Base-by-base conservation (phyloP, 2,113 vertebrate genomes). In the Calyptomena viridis region DNA sequence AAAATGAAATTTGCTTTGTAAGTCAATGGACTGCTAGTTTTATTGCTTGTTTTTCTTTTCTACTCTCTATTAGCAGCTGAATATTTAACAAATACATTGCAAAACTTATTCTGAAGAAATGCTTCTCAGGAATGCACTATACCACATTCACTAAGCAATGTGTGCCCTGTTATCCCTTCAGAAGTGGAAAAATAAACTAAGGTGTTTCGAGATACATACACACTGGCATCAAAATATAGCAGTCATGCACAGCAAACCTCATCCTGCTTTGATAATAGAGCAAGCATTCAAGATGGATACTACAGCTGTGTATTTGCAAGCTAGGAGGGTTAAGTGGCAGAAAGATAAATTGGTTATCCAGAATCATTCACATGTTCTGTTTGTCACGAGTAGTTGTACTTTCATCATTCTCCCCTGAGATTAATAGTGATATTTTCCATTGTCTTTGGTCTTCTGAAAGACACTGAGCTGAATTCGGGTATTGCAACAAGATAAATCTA, bases 361-460 rank as follows among this genome's bases (percentile, higher is more conserved):
- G 71, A 71, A 62, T 84, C 33, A 46, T 74, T 96, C 72, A 73
- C 60, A 76, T 93, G 30, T 84, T 90, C 62, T 75, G n/a, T 56
- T 76, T 90, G 49, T 56, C 76, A 76, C 31, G 50, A 74, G 52
- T 28, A 84, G 75, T 75, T 93, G 49, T 67, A 74, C 50, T 56
- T 97, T 93, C 66, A 86, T 89, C 82, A 82, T 67, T 85, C 55
- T 94, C 35, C 68, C 22, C 39, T 63, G 74, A 90, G 74, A 90
- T 49, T 82, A 84, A 89, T 28, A 84, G 58, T 71, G 81, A 78
- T 52, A 72, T 94, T 73, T 96, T 35, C 73, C 17, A 73, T 59
- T 71, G 56, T 53, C 27, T 92, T 59, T 30, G n/a, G 81, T 50
- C 6, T 28, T 89, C 37, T 93, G 83, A 76, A 80, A 92, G 77